Evolutionary conservation across 1,140 invertebrate genomes (phyloP).

Genomic region (Amphibalanus amphitrite): DNA sequence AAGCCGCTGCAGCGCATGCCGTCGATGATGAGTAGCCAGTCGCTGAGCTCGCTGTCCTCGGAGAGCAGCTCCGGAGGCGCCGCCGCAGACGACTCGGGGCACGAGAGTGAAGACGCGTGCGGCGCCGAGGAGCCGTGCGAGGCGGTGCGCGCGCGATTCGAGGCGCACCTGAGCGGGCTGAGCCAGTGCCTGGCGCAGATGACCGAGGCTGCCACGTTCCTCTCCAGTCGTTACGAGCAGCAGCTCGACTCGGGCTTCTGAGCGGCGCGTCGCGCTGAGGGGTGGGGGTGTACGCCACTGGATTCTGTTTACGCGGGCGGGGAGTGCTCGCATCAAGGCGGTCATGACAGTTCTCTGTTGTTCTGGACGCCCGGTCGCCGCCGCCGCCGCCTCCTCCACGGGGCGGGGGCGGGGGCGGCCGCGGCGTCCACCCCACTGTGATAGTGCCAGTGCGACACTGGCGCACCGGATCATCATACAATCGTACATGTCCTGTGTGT

Average conservation of each 20-base stretch:
- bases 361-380: no score
- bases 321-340: no score
- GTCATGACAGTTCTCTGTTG: no score
- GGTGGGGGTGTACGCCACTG: not conserved
- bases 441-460: no score
- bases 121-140: not conserved
- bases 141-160: not conserved
- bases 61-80: not conserved
- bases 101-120: not conserved
- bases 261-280: not conserved
- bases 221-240: not conserved
- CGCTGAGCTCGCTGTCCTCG: not conserved
- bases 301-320: not conserved
- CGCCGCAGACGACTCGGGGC: not conserved
- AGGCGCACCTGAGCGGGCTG: not conserved
- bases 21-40: not conserved
- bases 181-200: not conserved
- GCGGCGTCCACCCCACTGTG: no score
- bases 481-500: no score
- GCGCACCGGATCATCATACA: no score
- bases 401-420: no score
- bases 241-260: constrained; percentile 1
- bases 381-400: no score
- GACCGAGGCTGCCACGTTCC: not conserved
- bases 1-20: not conserved